Evolutionary conservation across 53 echinoderm and acorn worm genomes (phyloP), one percentile per base, ranked within the genome.

Genomic region (Hippasteria phrygiana): DNA sequence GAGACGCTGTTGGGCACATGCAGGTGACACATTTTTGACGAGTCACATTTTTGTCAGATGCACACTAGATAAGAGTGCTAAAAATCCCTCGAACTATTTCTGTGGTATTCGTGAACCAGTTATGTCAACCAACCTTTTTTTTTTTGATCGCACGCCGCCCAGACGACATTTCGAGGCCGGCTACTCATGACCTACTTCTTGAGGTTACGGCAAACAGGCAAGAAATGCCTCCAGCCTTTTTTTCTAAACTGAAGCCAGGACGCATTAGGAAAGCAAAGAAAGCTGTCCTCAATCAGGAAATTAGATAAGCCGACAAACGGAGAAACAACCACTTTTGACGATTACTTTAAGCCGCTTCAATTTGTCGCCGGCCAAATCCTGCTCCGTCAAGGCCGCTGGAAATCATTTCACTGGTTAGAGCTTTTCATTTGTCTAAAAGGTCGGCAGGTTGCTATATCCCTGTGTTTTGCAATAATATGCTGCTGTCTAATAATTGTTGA

Each of bases 261-360:
- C 33, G 36, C 13, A 66, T 66, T 32, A 66, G 14, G 22, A 34
- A 13, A 32, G 17, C 31, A 66, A 14, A 1, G 31, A 66, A 66
- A 34, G 67, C 16, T 66, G 67, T 66, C 14, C 67, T 35, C 67
- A 34, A 66, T 66, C 67, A 66, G 35, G 12, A 66, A 66, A 66
- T 66, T 66, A 66, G 67, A 66, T 66, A 66, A 66, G 35, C 67
- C 67, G 16, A 66, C 67, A 66, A 33, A 34, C 35, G 32, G 36
- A 35, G 36, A 32, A 26, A 35, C 67, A 66, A 66, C 31, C 67
- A 3, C 33, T 34, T 33, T 33, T 32, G 33, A 33, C 35, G 10
- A 34, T 66, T 66, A 35, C 14, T 35, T 26, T 66, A 66, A 66
- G 33, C 67, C 36, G 67, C 67, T 35, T 32, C 67, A 35, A 7